phyloP scores from a whole-genome alignment of 2,797 vertebrate species.

The Crax fasciolata region DNA sequence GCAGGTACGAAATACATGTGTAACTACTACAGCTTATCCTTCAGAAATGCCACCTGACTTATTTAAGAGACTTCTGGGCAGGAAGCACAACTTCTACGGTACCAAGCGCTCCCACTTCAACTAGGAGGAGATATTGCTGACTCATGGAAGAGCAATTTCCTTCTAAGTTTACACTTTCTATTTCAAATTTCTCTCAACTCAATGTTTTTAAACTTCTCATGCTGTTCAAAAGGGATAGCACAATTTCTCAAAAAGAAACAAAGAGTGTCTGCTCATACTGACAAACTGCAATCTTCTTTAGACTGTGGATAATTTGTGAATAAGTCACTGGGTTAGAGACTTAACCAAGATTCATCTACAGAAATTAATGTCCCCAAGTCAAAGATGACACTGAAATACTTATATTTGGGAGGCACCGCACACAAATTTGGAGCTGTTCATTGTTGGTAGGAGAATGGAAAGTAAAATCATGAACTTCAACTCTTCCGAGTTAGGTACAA shows the following conservation, averaged over 20 bases:
- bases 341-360: background rate
- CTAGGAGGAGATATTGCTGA: background rate
- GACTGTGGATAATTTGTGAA: background rate
- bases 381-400: background rate
- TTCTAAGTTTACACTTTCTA: background rate
- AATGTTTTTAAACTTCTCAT: background rate
- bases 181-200: background rate
- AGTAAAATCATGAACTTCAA: background rate
- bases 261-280: background rate
- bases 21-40: background rate
- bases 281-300: background rate
- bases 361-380: background rate
- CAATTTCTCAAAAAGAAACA: background rate
- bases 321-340: background rate
- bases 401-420: background rate
- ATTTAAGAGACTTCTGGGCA: background rate
- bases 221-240: background rate
- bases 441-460: background rate
- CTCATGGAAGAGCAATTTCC: background rate
- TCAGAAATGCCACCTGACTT: background rate
- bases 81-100: background rate
- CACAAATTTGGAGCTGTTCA: background rate
- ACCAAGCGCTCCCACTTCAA: background rate
- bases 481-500: background rate
- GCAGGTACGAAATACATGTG: background rate